These are phyloP conservation scores for Branchipolynoe longqiensis DNA, from an alignment of 2,888 invertebrate genomes.

Conservation along the genomic window DNA sequence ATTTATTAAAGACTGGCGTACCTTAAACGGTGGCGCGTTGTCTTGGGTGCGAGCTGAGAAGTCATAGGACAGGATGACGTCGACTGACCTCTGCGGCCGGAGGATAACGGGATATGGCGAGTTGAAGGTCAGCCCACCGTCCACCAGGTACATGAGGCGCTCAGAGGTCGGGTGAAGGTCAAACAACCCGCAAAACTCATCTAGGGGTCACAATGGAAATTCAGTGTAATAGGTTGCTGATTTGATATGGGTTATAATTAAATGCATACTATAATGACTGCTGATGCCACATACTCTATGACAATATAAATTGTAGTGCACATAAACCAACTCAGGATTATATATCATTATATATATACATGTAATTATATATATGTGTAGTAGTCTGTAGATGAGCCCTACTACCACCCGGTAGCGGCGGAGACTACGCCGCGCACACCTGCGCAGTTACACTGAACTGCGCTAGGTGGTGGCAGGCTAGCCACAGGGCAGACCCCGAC, in stretches of 20 bases:
- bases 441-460: no score
- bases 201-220: background rate
- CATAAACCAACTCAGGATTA: no score
- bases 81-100: slow-evolving; percentile 82
- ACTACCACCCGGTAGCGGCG: no score
- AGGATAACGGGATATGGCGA: slow-evolving; percentile 82
- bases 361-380: no score
- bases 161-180: slow-evolving; percentile 81
- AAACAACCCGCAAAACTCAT: slow-evolving; percentile 78
- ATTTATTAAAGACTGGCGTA: slow-evolving; percentile 63
- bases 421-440: no score
- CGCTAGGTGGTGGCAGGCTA: no score
- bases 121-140: slow-evolving; percentile 83
- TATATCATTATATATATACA: no score
- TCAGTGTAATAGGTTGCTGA: no score
- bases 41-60: slow-evolving; percentile 82
- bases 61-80: slow-evolving; percentile 82
- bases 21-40: slow-evolving; percentile 81
- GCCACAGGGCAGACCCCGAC: no score
- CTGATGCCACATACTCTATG: background rate
- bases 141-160: slow-evolving; percentile 82
- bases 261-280: background rate
- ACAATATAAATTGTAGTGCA: no score
- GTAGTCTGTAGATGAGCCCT: no score
- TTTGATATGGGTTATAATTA: no score